These are phyloP conservation scores for Meriones psammophilus DNA, from an alignment of 2,797 vertebrate species.

Conservation along the genomic window DNA sequence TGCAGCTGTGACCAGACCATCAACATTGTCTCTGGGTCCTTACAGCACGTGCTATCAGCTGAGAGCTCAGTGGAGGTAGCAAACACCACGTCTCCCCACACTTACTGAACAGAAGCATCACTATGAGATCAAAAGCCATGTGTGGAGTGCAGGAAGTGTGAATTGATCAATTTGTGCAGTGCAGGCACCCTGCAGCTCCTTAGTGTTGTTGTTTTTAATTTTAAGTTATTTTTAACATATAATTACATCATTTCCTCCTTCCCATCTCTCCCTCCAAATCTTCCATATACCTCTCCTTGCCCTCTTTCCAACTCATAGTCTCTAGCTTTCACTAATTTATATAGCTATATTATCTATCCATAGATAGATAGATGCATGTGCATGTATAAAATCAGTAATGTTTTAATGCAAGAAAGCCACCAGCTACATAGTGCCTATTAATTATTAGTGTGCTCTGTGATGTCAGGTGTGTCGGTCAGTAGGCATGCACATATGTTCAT, in stretches of 20 bases:
- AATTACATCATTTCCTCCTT: not conserved
- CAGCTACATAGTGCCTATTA: not conserved
- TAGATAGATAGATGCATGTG: no score
- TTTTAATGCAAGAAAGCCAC: not conserved
- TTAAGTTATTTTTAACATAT: no score
- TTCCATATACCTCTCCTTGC: not conserved
- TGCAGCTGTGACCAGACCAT: no score
- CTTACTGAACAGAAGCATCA: not conserved
- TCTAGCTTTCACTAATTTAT: not conserved
- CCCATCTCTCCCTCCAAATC: not conserved
- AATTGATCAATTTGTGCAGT: not conserved
- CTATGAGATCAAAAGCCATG: not conserved
- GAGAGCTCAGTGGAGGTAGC: not conserved
- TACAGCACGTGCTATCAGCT: accelerated
- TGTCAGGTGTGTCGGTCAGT: not conserved
- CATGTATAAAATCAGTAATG: not conserved
- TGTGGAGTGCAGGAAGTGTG: no score
- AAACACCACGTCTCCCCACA: not conserved
- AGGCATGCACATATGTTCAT: not conserved
- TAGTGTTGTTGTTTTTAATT: not conserved
- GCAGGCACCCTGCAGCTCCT: not conserved
- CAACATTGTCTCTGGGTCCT: accelerated
- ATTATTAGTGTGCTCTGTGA: not conserved
- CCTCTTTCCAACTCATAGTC: not conserved
- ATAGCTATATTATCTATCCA: not conserved